Evolutionary conservation across 2,797 vertebrate genomes (phyloP).

Genomic region (Sebastiscus albofasciatus): DNA sequence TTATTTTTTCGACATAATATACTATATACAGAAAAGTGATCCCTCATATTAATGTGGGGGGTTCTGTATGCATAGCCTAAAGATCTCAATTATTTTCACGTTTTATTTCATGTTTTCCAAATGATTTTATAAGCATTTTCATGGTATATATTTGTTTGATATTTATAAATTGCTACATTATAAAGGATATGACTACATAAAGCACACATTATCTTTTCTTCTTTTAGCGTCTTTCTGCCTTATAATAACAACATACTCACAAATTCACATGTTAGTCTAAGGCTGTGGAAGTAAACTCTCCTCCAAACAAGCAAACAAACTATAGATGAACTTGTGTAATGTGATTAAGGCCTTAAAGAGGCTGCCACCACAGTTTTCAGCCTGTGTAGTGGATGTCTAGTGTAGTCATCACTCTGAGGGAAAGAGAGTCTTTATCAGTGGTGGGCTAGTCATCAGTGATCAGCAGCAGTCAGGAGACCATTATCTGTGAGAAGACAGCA

Average conservation of each 20-base stretch:
- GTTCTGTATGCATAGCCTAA: neutral
- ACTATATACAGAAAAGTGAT: neutral
- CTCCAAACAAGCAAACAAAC: neutral
- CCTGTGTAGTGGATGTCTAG: neutral
- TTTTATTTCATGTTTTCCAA: neutral
- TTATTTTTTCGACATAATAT: too few relatives aligned
- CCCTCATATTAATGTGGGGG: neutral
- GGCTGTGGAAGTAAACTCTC: neutral
- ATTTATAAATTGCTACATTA: neutral
- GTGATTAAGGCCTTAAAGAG: neutral
- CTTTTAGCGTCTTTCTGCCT: neutral
- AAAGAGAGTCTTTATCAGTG: slow-evolving; percentile 70
- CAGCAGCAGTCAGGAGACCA: slow-evolving; percentile 61
- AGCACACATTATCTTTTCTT: neutral
- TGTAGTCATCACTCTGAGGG: neutral
- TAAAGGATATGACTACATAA: neutral
- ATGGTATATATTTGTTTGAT: neutral
- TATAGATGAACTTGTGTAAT: neutral
- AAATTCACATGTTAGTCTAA: neutral
- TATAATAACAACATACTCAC: neutral
- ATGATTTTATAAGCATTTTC: neutral
- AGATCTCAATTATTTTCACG: neutral
- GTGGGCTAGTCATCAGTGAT: slow-evolving; percentile 49
- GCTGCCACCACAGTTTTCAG: neutral
- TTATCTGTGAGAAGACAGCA: slow-evolving; percentile 76